Conservation (phyloP, 2,888 invertebrate species). For the Drosophila histrio region DNA sequence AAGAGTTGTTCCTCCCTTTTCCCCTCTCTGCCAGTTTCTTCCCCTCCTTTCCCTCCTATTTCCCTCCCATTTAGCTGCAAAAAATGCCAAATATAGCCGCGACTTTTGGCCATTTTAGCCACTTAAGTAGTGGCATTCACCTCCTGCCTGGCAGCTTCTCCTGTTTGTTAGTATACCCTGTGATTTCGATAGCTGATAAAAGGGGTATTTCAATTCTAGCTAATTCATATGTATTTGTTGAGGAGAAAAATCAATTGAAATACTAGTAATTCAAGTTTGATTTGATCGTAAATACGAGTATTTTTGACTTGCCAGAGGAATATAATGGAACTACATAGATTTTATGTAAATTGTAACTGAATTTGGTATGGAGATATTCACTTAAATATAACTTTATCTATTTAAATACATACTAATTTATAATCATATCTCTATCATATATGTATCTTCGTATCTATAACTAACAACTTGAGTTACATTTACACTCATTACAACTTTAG, state of each 20-base stretch:
- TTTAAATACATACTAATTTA: too few relatives aligned
- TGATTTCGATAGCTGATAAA: not conserved
- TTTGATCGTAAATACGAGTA: too few relatives aligned
- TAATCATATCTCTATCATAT: too few relatives aligned
- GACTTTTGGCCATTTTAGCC: conserved; percentile 65
- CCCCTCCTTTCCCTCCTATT: not conserved
- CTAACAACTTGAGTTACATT: not conserved
- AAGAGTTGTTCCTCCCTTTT: not conserved
- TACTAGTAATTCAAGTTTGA: not conserved
- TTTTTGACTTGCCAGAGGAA: too few relatives aligned
- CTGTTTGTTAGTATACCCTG: conserved; percentile 30
- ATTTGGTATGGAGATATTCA: too few relatives aligned
- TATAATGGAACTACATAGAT: too few relatives aligned
- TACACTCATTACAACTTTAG: not conserved
- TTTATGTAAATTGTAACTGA: too few relatives aligned
- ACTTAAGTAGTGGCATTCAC: conserved; percentile 75
- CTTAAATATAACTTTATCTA: too few relatives aligned
- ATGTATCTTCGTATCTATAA: not conserved
- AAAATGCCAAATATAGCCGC: conserved; percentile 24
- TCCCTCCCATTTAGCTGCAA: not conserved
- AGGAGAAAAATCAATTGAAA: not conserved
- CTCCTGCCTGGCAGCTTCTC: conserved; percentile 54
- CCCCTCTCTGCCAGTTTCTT: not conserved
- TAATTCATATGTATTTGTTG: not conserved
- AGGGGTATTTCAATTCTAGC: not conserved